Evolutionary conservation across 2,888 invertebrate species (phyloP), one percentile per base, ranked within the genome.

Genomic region (Calameuta pallipes): DNA sequence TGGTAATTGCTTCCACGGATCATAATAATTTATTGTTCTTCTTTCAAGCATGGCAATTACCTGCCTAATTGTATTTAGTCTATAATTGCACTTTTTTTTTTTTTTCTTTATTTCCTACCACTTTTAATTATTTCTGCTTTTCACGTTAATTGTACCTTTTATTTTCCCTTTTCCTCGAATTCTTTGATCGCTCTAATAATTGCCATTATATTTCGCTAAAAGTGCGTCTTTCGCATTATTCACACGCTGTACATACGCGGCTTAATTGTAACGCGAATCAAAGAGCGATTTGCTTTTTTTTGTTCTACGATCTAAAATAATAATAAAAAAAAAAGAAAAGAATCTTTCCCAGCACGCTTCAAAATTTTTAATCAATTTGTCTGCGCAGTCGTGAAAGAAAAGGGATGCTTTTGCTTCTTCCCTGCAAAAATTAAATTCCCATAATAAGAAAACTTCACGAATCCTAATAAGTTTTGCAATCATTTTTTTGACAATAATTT

Each of bases 1-100:
- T 83, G 85, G 83, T 82, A 79, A 82, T 85, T 79, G 34, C 31
- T 75, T 70, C 70, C 70, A 70, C 70, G 70, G 4, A 33, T 70
- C 33, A 70, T 4, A 30, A 70, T 30, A 33, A 70, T 70, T 70
- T 15, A 70, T 33, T 23, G 70, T 13, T 70, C 30, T 70, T 1
- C 30, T 70, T 30, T 30, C 4, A 75, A 68, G 37, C 73, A 41
- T 68, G 73, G 73, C 34, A 41, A 69, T 75, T 41, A 41, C 41
- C 41, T 41, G 41, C 41, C 2, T 15, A 15, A 41, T 41, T 41
- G 41, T 70, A 31, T 70, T 73, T 76, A 56, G 36, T n/a, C 30
- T 30, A 33, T n/a, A 41, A 73, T 23, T 76, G 23, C 31, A 15
- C 56, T 78, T 69, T 74, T 34, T 13, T 34, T 74, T 33, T 33